Base-by-base conservation (phyloP, 2,888 invertebrate genomes). In the Ditylenchus weischeri region DNA sequence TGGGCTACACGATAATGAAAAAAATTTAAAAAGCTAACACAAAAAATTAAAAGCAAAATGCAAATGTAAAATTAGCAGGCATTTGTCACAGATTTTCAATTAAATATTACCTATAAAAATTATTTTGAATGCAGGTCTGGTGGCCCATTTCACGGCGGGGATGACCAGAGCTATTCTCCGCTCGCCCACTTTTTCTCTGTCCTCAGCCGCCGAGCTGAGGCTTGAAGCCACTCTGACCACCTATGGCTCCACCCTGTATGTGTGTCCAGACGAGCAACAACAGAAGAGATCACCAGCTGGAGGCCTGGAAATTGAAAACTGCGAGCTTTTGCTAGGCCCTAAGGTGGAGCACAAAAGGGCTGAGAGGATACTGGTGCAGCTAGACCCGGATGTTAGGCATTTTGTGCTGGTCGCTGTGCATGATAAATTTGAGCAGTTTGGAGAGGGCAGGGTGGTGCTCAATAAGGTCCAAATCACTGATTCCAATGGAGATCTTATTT, bases 361-460 rank as follows among this genome's bases (percentile, higher is more conserved):
- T 19, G 75, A 75, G 64, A 51, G 69, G 21, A 19, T 77, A 29
- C 58, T 69, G 21, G 76, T 75, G n/a, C 68, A 70, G 54, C 63
- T 75, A 23, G 75, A 75, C 59, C 47, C 71, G 57, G 76, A 76
- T 21, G 61, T 78, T n/a, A 63, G 74, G 43, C 76, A 73, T 18
- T 81, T 80, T 48, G 76, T 76, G 6, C 62, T 81, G 13, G 76
- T 81, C 18, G 72, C 77, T 18, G 63, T 73, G 11, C 81, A 81
- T 68, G 79, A 79, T 59, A 79, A 81, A 57, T 72, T 21, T 49
- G 66, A 68, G 57, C 66, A 67, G 38, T 59, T 59, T 38, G 59
- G 59, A 19, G 59, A 59, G 13, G 59, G 23, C 21, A 19, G 38
- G 23, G 59, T 36, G 35, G 19, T 59, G 4, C 23, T 59, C 2